These are phyloP conservation scores for Lasioglossum leucozonium DNA, from an alignment of 2,888 invertebrate genomes.

Conservation along the genomic window DNA sequence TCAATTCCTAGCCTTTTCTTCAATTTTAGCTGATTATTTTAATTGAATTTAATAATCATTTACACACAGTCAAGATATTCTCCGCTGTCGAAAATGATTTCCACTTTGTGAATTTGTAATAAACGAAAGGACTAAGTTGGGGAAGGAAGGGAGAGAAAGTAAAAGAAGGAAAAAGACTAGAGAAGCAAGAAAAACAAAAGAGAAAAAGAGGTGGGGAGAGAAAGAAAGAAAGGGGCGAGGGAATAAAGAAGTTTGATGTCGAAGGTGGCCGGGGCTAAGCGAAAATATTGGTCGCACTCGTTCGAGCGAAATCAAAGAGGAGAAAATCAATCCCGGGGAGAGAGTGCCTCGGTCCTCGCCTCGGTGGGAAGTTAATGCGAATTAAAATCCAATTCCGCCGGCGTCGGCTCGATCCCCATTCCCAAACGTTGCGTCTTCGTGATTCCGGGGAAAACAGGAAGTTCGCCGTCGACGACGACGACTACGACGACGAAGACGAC, in stretches of 20 bases:
- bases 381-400: constrained; percentile 55
- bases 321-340: constrained; percentile 51
- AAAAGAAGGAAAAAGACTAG: neutral
- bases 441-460: constrained; percentile 44
- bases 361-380: constrained; percentile 56
- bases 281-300: constrained; percentile 57
- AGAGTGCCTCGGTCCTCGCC: constrained; percentile 21
- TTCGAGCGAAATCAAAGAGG: constrained; percentile 54
- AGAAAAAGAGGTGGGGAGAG: neutral
- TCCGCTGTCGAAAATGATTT: too few species aligned
- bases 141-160: neutral
- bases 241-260: constrained; percentile 50
- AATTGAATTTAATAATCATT: too few species aligned
- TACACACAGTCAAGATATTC: too few species aligned
- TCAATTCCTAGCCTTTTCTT: neutral
- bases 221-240: neutral
- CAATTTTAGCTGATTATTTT: neutral
- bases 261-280: constrained; percentile 37
- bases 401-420: constrained; percentile 37
- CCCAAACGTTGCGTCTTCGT: constrained; percentile 52
- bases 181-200: neutral
- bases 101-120: too few species aligned
- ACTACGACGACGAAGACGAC: neutral
- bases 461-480: constrained; percentile 16
- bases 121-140: too few species aligned